A percentile compares a stretch with the other conserved stretches of the same genome.
phyloP scores from a whole-genome alignment of 2,113 vertebrate genomes.

The Aleadryas rufinucha region DNA sequence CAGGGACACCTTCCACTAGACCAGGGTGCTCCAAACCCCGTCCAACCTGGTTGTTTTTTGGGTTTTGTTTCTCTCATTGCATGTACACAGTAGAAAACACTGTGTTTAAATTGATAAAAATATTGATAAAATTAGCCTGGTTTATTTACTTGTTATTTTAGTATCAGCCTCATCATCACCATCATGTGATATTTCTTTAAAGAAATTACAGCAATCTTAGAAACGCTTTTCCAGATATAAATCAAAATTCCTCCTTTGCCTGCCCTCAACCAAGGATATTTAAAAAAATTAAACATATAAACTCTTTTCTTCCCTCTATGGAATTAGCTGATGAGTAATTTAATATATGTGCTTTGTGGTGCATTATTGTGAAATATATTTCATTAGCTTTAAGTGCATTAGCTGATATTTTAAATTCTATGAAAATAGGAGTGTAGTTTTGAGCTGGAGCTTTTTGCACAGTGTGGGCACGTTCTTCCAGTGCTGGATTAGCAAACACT shows the following conservation, averaged over 20 bases:
- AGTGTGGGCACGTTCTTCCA: not conserved
- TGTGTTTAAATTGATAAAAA: not conserved
- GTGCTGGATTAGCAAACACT: not conserved
- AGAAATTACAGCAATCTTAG: not conserved
- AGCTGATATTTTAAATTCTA: not conserved
- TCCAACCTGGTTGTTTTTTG: not conserved
- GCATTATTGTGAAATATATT: not conserved
- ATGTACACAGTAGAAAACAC: not conserved
- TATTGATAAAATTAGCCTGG: not conserved
- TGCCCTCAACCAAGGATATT: not conserved
- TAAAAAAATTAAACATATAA: not conserved
- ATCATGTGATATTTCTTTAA: not conserved
- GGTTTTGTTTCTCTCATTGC: not conserved
- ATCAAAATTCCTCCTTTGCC: not conserved
- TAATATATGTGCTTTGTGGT: not conserved
- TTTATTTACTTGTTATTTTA: not conserved
- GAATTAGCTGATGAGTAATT: conserved; percentile 31
- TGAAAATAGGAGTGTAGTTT: not conserved
- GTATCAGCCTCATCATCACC: not conserved
- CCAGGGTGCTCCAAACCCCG: not conserved
- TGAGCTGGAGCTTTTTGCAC: rapidly evolving
- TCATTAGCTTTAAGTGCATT: not conserved
- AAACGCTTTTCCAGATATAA: not conserved
- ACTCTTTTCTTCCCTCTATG: not conserved
- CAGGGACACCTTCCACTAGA: not conserved